These are phyloP conservation scores for Coregonus clupeaformis DNA, from an alignment of 2,113 vertebrate genomes.

Conservation along the genomic window DNA sequence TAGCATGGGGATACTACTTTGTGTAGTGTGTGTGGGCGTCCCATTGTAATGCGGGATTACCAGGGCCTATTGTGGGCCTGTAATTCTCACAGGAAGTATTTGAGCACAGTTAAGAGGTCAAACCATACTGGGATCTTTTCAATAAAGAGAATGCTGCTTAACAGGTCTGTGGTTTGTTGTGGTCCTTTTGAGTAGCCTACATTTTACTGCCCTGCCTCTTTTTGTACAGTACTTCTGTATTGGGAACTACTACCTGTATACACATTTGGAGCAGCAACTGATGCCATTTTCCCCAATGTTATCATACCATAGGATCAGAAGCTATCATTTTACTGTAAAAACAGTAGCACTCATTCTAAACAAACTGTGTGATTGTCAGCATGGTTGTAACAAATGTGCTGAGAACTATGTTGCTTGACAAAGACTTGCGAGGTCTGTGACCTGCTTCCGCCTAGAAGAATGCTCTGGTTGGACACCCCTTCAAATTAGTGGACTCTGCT, in stretches of 20 bases:
- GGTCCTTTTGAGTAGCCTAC: slow-evolving; percentile 21
- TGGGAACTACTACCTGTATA: background rate
- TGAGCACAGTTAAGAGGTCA: slow-evolving; percentile 63
- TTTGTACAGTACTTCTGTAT: background rate
- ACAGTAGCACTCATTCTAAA: too few species aligned
- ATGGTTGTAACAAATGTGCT: too few species aligned
- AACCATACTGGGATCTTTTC: slow-evolving; percentile 53
- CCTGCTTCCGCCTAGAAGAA: too few species aligned
- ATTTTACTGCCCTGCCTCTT: slow-evolving; percentile 4
- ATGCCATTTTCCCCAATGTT: background rate
- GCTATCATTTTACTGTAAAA: background rate
- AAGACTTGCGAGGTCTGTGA: too few species aligned
- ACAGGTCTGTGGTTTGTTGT: slow-evolving; percentile 42
- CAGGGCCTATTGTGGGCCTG: slow-evolving; percentile 52
- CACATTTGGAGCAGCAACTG: background rate
- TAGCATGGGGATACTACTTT: too few species aligned
- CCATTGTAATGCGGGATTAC: slow-evolving; percentile 59
- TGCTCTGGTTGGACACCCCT: too few species aligned
- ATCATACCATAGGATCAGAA: background rate
- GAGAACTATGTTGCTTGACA: too few species aligned
- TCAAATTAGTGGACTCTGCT: too few species aligned
- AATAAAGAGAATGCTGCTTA: slow-evolving; percentile 37
- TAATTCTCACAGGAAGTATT: slow-evolving; percentile 60
- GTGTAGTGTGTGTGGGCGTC: slow-evolving; percentile 22
- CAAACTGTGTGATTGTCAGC: too few species aligned